These are phyloP conservation scores for Diadema setosum DNA, from an alignment of 35 echinoderm and acorn worm species.

Conservation along the genomic window DNA sequence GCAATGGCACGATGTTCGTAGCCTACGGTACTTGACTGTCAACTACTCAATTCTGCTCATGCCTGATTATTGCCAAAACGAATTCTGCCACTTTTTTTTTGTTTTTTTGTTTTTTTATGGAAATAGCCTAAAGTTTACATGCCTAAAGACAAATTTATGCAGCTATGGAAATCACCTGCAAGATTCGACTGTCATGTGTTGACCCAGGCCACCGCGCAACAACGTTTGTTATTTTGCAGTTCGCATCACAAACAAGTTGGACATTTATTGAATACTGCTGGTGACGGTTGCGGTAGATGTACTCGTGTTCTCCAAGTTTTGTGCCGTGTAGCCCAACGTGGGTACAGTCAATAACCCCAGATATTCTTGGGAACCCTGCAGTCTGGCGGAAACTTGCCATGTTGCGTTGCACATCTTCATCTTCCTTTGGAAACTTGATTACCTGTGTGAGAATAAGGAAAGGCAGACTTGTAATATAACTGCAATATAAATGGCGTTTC, in stretches of 20 bases:
- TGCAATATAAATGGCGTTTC: too few relatives aligned
- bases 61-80: too few relatives aligned
- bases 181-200: constrained; percentile 42
- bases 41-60: too few relatives aligned
- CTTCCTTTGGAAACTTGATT: neutral
- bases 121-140: too few relatives aligned
- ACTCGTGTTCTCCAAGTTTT: neutral
- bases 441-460: too few relatives aligned
- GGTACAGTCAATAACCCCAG: neutral
- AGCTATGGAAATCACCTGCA: constrained; percentile 14
- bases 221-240: constrained; percentile 34
- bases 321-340: neutral
- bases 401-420: neutral
- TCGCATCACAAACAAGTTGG: constrained; percentile 29
- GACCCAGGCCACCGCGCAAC: constrained; percentile 28
- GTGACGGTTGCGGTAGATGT: neutral
- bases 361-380: neutral
- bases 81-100: too few relatives aligned
- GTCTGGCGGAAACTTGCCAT: neutral
- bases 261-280: constrained; percentile 37
- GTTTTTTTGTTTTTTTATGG: too few relatives aligned
- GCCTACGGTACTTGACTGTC: too few relatives aligned
- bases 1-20: too few relatives aligned
- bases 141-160: too few relatives aligned
- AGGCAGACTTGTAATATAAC: too few relatives aligned